These are phyloP conservation scores for Patella vulgata DNA, from an alignment of 1,140 invertebrate species.

Conservation along the genomic window DNA sequence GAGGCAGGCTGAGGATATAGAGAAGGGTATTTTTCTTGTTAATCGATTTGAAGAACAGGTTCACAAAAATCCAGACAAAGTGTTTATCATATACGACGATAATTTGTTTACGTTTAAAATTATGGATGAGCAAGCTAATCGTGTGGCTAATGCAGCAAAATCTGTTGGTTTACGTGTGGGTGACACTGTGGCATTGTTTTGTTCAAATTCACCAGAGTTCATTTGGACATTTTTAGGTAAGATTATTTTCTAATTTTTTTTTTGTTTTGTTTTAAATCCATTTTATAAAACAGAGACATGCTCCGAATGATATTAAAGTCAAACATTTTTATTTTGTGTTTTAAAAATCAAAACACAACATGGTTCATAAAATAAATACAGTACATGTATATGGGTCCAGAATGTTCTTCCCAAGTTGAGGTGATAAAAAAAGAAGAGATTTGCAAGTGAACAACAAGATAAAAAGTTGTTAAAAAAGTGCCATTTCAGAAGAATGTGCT, in stretches of 20 bases:
- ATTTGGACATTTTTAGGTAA: conserved; percentile 59
- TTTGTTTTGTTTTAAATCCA: background rate
- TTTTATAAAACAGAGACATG: background rate
- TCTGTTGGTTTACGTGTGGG: conserved; percentile 35
- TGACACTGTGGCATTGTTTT: conserved; percentile 49
- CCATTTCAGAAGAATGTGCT: too few relatives aligned
- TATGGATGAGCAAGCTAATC: conserved; percentile 49
- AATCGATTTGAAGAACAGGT: conserved; percentile 52
- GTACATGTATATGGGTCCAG: too few relatives aligned
- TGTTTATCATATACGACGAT: conserved; percentile 52
- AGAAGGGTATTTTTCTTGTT: conserved; percentile 30
- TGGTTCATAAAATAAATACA: too few relatives aligned
- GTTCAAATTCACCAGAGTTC: conserved; percentile 54
- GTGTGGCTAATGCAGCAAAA: conserved; percentile 45
- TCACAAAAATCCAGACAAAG: conserved; percentile 26
- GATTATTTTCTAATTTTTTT: background rate
- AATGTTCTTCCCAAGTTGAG: too few relatives aligned
- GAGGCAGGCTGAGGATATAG: conserved; percentile 4
- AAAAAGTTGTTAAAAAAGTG: too few relatives aligned
- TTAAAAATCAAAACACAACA: too few relatives aligned
- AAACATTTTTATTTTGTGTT: too few relatives aligned
- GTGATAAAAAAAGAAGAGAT: too few relatives aligned
- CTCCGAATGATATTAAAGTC: background rate
- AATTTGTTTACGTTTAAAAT: conserved; percentile 44
- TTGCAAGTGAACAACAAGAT: too few relatives aligned